Percentiles rank a stretch among this genome's conserved stretches.
phyloP scores from a whole-genome alignment of 2,113 vertebrate genomes.

The Trinectes maculatus region DNA sequence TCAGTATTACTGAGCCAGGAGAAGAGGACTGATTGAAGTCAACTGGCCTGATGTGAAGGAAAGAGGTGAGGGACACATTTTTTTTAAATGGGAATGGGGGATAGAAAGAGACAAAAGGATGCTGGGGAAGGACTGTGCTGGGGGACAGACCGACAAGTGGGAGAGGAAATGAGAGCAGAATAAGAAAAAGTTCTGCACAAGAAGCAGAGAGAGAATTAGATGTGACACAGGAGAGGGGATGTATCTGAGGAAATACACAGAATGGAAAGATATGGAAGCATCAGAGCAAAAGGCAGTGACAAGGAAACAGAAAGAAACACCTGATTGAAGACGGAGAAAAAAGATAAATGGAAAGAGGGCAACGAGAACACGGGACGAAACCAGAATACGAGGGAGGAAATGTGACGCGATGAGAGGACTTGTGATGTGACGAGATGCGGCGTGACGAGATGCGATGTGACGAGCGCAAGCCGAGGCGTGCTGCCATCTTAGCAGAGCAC shows the following conservation, averaged over 20 bases:
- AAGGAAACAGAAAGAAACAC: constrained; percentile 26
- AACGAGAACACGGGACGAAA: not conserved
- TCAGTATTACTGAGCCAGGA: constrained; percentile 46
- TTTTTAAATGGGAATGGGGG: not conserved
- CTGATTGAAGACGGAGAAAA: no score
- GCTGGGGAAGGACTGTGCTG: constrained; percentile 1
- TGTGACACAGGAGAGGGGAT: constrained; percentile 25
- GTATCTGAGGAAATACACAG: constrained; percentile 5
- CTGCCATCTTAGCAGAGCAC: constrained; percentile 53
- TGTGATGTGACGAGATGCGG: constrained; percentile 60
- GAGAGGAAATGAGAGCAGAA: constrained; percentile 52
- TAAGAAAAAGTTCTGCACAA: constrained; percentile 33
- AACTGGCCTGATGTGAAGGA: constrained; percentile 53
- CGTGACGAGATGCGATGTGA: constrained; percentile 67
- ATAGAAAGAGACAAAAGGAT: constrained; percentile 18
- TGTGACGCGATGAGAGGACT: constrained; percentile 58
- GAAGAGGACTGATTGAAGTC: constrained; percentile 49
- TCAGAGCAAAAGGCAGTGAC: constrained; percentile 10
- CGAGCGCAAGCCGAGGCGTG: constrained; percentile 66
- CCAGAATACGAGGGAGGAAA: constrained; percentile 13
- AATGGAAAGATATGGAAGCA: constrained; percentile 43
- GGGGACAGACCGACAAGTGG: constrained; percentile 10
- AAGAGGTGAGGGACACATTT: constrained; percentile 7
- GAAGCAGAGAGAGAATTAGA: constrained; percentile 24
- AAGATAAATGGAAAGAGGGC: not conserved